Evolutionary conservation across 1,140 invertebrate genomes (phyloP), one percentile per base, ranked within the genome.

Genomic region (Microvelia longipes): DNA sequence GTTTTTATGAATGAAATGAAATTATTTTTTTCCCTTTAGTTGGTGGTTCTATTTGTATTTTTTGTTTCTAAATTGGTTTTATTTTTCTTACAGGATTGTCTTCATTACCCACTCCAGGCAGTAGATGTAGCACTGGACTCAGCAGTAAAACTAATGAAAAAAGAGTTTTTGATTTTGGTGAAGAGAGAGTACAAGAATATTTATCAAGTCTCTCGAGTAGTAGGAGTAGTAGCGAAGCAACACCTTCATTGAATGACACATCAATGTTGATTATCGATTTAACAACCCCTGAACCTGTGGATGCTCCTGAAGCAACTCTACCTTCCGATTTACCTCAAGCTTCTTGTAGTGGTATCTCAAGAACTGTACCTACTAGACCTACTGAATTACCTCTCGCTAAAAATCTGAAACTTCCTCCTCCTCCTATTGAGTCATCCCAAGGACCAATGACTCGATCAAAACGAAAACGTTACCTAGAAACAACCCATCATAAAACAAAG

Each of bases 181-280:
- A 85, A 70, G 80, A 82, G 2, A 76, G 80, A 72, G 83, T 85
- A 29, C 81, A 80, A 70, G 83, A 84, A 60, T 84, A 83, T 66
- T 75, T 83, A 5, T 82, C 80, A 14, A 82, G 81, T 5, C 70
- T 83, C 14, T 83, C 82, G 0, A 80, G 78, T 0, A 78, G 77
- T 0, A n/a, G 78, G 78, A 0, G 78, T 78, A 79, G 77, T 15
- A 71, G 29, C 30, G 68, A 28, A 28, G 60, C 29, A 19, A 67
- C 28, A 14, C 28, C 68, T 2, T 30, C 28, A 27, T 19, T 19
- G 11, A 28, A 50, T n/a, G 67, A 15, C 50, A 26, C 5, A 30
- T 11, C 29, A 28, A 26, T 27, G 29, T 1, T 27, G 11, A n/a
- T 29, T 1, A 25, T 29, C n/a, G 67, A 28, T 24, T 27, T 65